phyloP scores from a whole-genome alignment of 2,113 vertebrate species.

The Scomber scombrus region DNA sequence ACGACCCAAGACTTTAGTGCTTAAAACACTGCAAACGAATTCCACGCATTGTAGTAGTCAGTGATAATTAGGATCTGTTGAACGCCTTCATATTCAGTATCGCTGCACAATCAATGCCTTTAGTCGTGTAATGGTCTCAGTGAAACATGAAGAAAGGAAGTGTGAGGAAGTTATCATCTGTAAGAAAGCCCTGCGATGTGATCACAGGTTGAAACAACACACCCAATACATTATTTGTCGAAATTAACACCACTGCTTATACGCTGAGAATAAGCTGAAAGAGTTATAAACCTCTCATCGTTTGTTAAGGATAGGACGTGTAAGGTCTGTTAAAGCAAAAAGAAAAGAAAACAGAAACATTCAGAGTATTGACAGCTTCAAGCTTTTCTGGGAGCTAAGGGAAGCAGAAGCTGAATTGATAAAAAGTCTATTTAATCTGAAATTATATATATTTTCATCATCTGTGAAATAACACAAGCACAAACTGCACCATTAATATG shows the following conservation, averaged over 20 bases:
- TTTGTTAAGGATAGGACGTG: conserved; percentile 14
- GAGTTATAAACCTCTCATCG: conserved; percentile 15
- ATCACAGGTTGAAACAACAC: conserved; percentile 60
- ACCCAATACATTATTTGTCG: conserved; percentile 59
- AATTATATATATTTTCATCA: conserved; percentile 69
- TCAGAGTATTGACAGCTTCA: conserved; percentile 46
- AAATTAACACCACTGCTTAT: conserved; percentile 36
- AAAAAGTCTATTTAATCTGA: conserved; percentile 58
- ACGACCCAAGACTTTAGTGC: conserved; percentile 63
- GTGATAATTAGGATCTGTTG: conserved; percentile 73
- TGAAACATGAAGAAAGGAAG: conserved; percentile 36
- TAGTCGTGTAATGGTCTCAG: conserved; percentile 43
- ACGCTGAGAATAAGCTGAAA: conserved; percentile 38
- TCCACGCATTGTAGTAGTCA: conserved; percentile 75
- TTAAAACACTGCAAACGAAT: conserved; percentile 78
- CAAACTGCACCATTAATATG: conserved; percentile 68
- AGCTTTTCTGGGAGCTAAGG: conserved; percentile 48
- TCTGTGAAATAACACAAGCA: conserved; percentile 75
- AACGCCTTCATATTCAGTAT: conserved; percentile 74
- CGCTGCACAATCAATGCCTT: conserved; percentile 52
- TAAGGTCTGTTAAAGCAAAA: conserved; percentile 22
- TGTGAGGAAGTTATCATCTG: conserved; percentile 40
- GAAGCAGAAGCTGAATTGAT: conserved; percentile 48
- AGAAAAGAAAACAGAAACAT: no score
- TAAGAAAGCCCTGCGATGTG: conserved; percentile 57